phyloP scores from a whole-genome alignment of 64 coral and sea anemone genomes.

The Dendronephthya gigantea region DNA sequence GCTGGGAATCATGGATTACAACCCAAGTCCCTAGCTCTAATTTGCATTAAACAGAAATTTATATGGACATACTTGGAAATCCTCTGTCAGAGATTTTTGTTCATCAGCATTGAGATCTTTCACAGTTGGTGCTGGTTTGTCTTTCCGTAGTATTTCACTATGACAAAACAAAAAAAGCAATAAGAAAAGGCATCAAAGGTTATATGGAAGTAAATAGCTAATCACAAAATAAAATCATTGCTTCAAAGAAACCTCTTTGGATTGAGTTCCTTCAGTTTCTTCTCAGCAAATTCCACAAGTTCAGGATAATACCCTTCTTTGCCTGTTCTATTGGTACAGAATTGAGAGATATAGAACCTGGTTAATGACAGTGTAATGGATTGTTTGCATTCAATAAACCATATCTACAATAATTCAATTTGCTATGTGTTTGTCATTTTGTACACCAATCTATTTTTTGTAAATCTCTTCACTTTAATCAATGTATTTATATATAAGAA shows the following conservation, averaged over 20 bases:
- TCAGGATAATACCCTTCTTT: conserved; percentile 77
- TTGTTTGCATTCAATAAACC: too few species aligned
- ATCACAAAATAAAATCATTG: too few species aligned
- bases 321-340: conserved; percentile 52
- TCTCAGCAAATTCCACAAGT: conserved; percentile 68
- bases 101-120: conserved; percentile 54
- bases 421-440: too few species aligned
- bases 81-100: conserved; percentile 43
- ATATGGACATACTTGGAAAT: conserved; percentile 71
- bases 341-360: too few species aligned
- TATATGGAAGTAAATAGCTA: not conserved
- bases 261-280: conserved; percentile 47
- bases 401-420: too few species aligned
- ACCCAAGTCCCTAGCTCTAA: too few species aligned
- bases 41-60: too few species aligned
- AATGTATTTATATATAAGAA: too few species aligned
- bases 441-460: too few species aligned
- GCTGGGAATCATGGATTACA: too few species aligned
- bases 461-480: too few species aligned
- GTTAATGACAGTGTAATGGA: too few species aligned
- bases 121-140: conserved; percentile 54
- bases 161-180: not conserved
- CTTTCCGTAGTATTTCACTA: conserved; percentile 69
- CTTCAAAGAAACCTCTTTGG: conserved; percentile 60
- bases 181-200: not conserved